These are phyloP conservation scores for Parochlus steinenii DNA, from an alignment of 2,888 invertebrate species.

Conservation along the genomic window DNA sequence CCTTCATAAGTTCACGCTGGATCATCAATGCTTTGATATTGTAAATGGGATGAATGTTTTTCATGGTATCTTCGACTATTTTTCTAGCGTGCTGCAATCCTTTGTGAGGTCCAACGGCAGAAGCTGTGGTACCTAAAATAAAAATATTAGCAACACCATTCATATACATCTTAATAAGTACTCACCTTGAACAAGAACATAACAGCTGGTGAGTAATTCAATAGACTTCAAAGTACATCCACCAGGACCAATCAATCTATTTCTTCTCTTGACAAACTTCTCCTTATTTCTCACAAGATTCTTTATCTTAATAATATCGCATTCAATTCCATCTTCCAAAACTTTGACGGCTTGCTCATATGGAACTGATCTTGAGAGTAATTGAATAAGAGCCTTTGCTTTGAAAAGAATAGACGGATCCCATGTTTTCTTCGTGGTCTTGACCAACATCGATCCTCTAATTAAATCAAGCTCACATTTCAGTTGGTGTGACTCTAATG, in stretches of 20 bases:
- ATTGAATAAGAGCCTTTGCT: slow-evolving; percentile 87
- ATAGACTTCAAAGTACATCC: slow-evolving; percentile 97
- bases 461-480: slow-evolving; percentile 81
- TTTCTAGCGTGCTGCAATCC: slow-evolving; percentile 74
- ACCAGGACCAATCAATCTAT: slow-evolving; percentile 89
- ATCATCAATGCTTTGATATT: slow-evolving; percentile 97
- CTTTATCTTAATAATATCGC: slow-evolving; percentile 94
- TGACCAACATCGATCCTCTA: slow-evolving; percentile 88
- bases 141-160: too few species aligned
- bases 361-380: slow-evolving; percentile 89
- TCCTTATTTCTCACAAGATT: slow-evolving; percentile 79
- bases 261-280: slow-evolving; percentile 86
- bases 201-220: slow-evolving; percentile 89
- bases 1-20: slow-evolving; percentile 84
- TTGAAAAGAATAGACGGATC: slow-evolving; percentile 96
- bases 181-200: slow-evolving; percentile 92
- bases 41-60: slow-evolving; percentile 96
- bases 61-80: slow-evolving; percentile 94
- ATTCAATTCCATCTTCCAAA: slow-evolving; percentile 75
- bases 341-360: slow-evolving; percentile 85
- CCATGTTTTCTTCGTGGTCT: slow-evolving; percentile 93
- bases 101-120: slow-evolving; percentile 89
- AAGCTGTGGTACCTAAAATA: slow-evolving; percentile 93
- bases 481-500: slow-evolving; percentile 58
- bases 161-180: too few species aligned